phyloP scores from a whole-genome alignment of 2,888 invertebrate genomes.

The Adelphocoris suturalis region DNA sequence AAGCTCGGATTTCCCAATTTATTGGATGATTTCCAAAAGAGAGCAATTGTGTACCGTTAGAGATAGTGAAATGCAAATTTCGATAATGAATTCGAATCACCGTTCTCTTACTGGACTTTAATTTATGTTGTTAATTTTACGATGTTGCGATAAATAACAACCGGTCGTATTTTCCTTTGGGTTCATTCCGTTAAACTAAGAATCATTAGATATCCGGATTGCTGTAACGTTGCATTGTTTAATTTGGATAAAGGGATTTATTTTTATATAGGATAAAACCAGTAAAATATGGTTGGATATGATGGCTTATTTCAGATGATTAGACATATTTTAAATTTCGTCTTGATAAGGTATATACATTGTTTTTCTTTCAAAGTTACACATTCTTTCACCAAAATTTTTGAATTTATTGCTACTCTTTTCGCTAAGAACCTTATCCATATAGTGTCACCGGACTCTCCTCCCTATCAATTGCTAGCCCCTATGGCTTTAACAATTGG shows the following conservation, averaged over 20 bases:
- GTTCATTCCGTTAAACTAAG: background rate
- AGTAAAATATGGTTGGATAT: too few relatives aligned
- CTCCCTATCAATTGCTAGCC: too few relatives aligned
- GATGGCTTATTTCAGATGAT: background rate
- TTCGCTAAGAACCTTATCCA: too few relatives aligned
- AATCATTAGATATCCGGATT: background rate
- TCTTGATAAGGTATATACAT: too few relatives aligned
- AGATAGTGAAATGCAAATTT: background rate
- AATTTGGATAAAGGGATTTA: too few relatives aligned
- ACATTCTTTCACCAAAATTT: too few relatives aligned
- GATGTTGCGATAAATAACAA: background rate
- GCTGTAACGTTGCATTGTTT: background rate
- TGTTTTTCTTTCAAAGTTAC: too few relatives aligned
- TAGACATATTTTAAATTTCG: background rate
- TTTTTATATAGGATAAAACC: too few relatives aligned
- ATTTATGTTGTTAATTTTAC: background rate
- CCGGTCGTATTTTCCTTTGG: background rate
- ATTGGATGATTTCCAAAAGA: constrained; percentile 33
- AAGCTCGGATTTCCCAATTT: constrained; percentile 3
- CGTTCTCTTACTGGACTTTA: background rate
- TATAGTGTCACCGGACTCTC: too few relatives aligned
- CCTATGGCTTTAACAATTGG: too few relatives aligned
- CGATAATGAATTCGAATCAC: background rate
- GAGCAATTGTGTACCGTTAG: background rate
- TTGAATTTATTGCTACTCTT: too few relatives aligned